A percentile compares a stretch with the other conserved stretches of the same genome.
Conservation (phyloP, 2,888 invertebrate species). For the Rotaria sp. region DNA sequence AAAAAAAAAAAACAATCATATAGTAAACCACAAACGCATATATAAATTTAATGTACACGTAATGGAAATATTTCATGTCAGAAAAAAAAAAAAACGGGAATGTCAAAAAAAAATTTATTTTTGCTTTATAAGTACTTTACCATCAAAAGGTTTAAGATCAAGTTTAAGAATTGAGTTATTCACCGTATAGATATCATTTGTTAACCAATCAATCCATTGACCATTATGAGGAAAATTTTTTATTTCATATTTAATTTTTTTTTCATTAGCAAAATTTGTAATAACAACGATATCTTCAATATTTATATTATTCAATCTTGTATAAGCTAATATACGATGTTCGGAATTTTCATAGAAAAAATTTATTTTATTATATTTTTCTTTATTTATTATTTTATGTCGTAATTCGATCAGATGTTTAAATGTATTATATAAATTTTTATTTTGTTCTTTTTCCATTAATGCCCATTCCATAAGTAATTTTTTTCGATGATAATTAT, state of each 20-base stretch:
- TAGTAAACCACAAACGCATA: too few species aligned
- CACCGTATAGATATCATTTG: background rate
- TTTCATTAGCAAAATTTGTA: background rate
- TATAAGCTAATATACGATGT: background rate
- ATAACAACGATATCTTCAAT: background rate
- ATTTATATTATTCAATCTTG: background rate
- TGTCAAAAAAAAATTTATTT: too few species aligned
- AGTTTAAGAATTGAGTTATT: background rate
- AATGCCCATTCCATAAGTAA: background rate
- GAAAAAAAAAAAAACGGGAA: too few species aligned
- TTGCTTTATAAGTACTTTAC: background rate
- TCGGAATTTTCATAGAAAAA: background rate
- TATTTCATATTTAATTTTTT: background rate
- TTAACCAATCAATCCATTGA: background rate
- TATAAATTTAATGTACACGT: too few species aligned
- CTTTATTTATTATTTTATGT: background rate
- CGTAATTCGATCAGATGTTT: background rate
- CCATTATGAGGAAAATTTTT: background rate
- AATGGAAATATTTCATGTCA: background rate
- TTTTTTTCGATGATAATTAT: background rate
- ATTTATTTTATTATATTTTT: background rate
- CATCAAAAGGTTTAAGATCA: background rate
- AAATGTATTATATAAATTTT: background rate
- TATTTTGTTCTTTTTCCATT: background rate
- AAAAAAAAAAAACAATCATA: too few species aligned